Evolutionary conservation across 2,113 vertebrate genomes (phyloP).

Genomic region (Athene noctua): DNA sequence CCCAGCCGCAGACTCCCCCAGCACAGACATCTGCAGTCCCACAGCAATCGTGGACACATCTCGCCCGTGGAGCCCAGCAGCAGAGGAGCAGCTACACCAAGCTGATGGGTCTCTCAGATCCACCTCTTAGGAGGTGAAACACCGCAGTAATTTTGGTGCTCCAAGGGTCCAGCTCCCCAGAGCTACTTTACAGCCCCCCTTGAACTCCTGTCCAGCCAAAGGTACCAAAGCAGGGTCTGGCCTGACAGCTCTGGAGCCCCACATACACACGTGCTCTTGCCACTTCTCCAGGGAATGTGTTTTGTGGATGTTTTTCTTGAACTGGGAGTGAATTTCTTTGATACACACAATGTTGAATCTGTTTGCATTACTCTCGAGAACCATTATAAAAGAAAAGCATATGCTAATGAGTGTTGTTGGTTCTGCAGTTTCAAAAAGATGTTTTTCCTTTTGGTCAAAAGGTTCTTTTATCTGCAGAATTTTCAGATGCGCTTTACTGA

Average conservation of each 20-base stretch:
- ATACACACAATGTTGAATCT: background rate
- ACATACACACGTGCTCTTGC: background rate
- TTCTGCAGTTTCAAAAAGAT: constrained; percentile 20
- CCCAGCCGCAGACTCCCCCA: background rate
- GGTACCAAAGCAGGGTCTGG: background rate
- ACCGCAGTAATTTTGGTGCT: background rate
- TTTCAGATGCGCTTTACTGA: constrained; percentile 34
- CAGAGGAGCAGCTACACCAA: too few relatives aligned
- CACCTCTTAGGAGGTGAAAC: background rate
- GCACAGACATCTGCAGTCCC: background rate
- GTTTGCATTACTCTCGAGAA: background rate
- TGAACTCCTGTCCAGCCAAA: background rate
- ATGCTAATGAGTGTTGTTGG: constrained; percentile 29
- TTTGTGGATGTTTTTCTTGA: background rate
- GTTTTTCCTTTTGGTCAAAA: constrained; percentile 7
- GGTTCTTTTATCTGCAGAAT: constrained; percentile 42
- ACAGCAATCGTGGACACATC: background rate
- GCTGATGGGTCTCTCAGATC: background rate
- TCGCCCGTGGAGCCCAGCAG: background rate
- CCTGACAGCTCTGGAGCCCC: background rate
- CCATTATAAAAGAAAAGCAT: constrained; percentile 20
- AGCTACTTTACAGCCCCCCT: background rate
- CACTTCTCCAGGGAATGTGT: background rate
- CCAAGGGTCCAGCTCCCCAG: background rate
- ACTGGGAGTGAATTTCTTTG: background rate